A percentile compares a stretch with the other conserved stretches of the same genome.
These are phyloP conservation scores for Medauroidea extradentata DNA, from an alignment of 1,140 invertebrate genomes.

Conservation along the genomic window DNA sequence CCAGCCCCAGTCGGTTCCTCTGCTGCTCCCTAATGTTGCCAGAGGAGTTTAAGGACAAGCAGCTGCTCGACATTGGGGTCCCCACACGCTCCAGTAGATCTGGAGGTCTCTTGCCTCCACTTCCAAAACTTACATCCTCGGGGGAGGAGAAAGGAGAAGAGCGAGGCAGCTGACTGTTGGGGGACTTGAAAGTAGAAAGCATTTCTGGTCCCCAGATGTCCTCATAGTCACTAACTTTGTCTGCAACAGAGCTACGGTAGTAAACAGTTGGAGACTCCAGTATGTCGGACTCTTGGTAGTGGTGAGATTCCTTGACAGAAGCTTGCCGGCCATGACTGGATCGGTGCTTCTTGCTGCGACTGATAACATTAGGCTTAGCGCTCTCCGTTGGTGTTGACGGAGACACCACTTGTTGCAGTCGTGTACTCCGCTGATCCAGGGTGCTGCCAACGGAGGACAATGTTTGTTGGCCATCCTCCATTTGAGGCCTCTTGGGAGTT, in stretches of 20 bases:
- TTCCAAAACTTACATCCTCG: conserved; percentile 17
- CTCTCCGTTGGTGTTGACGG: conserved; percentile 43
- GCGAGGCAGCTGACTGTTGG: conserved; percentile 45
- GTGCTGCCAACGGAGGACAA: neutral
- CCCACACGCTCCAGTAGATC: conserved; percentile 27
- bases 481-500: conserved; percentile 1
- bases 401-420: conserved; percentile 31
- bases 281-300: conserved; percentile 77
- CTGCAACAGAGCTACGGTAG: conserved; percentile 57
- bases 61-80: conserved; percentile 7
- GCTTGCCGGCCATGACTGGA: conserved; percentile 2
- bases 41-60: conserved; percentile 9
- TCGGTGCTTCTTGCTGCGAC: conserved; percentile 33
- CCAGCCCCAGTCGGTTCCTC: conserved; percentile 42
- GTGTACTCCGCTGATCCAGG: neutral
- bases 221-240: conserved; percentile 80
- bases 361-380: conserved; percentile 40
- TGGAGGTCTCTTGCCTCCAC: conserved; percentile 26
- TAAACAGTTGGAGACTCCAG: conserved; percentile 76
- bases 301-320: conserved; percentile 47
- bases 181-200: conserved; percentile 36
- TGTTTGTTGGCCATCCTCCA: conserved; percentile 4
- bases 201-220: conserved; percentile 81
- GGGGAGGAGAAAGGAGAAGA: conserved; percentile 23
- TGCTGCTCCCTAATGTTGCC: conserved; percentile 35